Conservation (phyloP, 2,888 invertebrate species). For the Drosophila acutilabella region DNA sequence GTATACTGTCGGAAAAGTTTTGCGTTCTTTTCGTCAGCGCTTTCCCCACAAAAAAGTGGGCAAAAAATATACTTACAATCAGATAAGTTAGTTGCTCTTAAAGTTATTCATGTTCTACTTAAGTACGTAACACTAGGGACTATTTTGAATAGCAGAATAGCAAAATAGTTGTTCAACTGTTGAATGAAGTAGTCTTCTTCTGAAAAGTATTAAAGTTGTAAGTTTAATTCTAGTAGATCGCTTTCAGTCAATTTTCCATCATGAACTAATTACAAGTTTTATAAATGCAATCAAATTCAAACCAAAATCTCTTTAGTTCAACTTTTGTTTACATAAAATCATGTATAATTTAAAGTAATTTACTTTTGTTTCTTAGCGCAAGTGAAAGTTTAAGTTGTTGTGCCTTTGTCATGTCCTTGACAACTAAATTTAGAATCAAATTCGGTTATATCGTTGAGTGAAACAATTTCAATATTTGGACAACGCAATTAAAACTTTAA, state of each 20-base stretch:
- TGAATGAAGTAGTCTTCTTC: not conserved
- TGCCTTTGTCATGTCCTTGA: not conserved
- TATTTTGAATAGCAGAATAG: not conserved
- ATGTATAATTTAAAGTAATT: too few species aligned
- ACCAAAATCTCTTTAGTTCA: too few species aligned
- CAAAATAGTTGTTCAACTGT: not conserved
- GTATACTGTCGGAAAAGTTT: slow-evolving; percentile 9
- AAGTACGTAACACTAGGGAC: not conserved
- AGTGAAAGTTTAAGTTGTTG: not conserved
- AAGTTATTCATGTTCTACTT: not conserved
- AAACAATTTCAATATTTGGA: slow-evolving; percentile 41
- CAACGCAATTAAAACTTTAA: slow-evolving; percentile 64
- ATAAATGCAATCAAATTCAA: too few species aligned
- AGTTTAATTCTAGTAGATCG: too few species aligned
- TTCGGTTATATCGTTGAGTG: not conserved
- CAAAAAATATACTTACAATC: not conserved
- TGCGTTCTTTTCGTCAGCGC: not conserved
- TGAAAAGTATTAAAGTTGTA: too few species aligned
- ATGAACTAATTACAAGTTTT: too few species aligned
- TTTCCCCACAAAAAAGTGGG: not conserved
- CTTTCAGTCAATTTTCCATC: too few species aligned
- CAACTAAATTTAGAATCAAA: slow-evolving; percentile 8
- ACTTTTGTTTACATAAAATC: too few species aligned
- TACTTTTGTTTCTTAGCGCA: too few species aligned
- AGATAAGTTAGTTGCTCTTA: not conserved